A percentile compares a stretch with the other conserved stretches of the same genome.
Evolutionary conservation across 92 coral and sea anemone species (phyloP).

Genomic region (Bergia puertoricense): DNA sequence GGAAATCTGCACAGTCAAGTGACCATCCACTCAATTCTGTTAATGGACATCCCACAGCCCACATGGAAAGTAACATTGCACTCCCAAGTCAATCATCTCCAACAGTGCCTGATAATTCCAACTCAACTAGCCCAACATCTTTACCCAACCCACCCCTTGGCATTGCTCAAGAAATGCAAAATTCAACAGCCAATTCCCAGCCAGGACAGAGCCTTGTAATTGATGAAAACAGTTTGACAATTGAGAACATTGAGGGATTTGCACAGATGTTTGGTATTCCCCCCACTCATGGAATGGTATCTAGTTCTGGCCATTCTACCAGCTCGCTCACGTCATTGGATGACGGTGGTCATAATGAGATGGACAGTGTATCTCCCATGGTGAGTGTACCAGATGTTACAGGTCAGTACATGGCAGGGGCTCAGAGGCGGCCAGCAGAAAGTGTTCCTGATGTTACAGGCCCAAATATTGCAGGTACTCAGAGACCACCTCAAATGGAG

Average conservation of each 20-base stretch:
- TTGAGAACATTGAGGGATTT: conserved; percentile 60
- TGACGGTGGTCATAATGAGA: conserved; percentile 1
- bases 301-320: conserved; percentile 28
- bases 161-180: not conserved
- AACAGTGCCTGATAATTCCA: not conserved
- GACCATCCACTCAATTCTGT: not conserved
- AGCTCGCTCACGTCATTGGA: conserved; percentile 31
- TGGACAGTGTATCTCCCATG: not conserved
- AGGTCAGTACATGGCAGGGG: not conserved
- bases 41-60: not conserved
- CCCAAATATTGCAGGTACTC: not conserved
- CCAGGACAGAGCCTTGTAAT: not conserved
- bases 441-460: conserved; percentile 20
- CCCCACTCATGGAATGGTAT: not conserved
- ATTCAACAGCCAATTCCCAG: not conserved
- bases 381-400: not conserved
- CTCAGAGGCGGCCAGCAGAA: not conserved
- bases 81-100: not conserved
- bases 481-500: not conserved
- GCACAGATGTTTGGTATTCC: conserved; percentile 58
- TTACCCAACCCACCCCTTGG: not conserved
- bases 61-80: not conserved
- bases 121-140: not conserved
- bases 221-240: conserved; percentile 47
- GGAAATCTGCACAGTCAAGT: not conserved